Evolutionary conservation across 2,113 vertebrate genomes (phyloP).

Genomic region (Chauna torquata): DNA sequence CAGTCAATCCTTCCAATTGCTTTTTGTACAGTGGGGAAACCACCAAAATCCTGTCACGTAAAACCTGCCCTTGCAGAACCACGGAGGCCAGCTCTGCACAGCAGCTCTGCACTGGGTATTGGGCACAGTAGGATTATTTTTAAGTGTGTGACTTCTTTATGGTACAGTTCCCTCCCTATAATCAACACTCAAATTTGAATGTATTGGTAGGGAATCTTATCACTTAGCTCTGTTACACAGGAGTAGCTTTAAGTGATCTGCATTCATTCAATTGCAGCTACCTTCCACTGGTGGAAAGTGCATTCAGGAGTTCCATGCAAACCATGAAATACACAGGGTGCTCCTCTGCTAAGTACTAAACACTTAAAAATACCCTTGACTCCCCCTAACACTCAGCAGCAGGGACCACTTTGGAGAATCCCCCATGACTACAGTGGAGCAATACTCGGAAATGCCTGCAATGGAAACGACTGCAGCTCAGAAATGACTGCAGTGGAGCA

Average conservation of each 20-base stretch:
- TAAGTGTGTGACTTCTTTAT: background rate
- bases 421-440: background rate
- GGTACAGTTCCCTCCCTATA: background rate
- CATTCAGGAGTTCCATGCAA: background rate
- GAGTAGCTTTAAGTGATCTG: background rate
- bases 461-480: background rate
- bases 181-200: background rate
- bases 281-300: background rate
- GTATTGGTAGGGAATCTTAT: background rate
- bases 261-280: background rate
- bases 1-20: constrained; percentile 10
- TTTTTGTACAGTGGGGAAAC: background rate
- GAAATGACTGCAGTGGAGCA: background rate
- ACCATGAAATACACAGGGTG: background rate
- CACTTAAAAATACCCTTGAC: background rate
- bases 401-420: background rate
- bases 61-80: background rate
- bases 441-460: background rate
- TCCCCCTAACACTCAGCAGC: background rate
- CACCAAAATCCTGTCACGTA: background rate
- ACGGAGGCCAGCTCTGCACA: background rate
- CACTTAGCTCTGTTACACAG: background rate
- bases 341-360: background rate
- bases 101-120: background rate
- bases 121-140: background rate